Base-by-base conservation (phyloP, 2,888 invertebrate species). In the Apomyelois bistriatella region DNA sequence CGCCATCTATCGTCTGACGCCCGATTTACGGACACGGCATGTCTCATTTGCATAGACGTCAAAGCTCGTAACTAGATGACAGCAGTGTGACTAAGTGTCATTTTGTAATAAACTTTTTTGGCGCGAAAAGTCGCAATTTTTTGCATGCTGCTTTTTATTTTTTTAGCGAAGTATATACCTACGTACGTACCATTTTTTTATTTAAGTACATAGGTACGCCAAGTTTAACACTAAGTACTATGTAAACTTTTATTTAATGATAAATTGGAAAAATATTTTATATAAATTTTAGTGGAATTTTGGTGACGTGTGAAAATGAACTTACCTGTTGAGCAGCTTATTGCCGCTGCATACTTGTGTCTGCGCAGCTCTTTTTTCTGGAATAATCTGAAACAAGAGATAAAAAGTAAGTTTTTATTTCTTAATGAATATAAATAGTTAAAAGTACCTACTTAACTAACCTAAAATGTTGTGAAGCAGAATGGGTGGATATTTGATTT, bases 311-410 rank as follows among this genome's bases (percentile, higher is more conserved):
- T n/a, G n/a, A n/a, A 22, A 22, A 22, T 22, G 2, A 22, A 61
- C 58, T 60, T 72, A 82, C 87, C 81, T 81, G 75, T 74, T 69
- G 82, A 79, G 88, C 88, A 88, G 88, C 87, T 85, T 82, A 88
- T 63, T 72, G 85, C 86, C 87, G 88, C 88, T 87, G 87, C 88
- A 88, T 88, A 71, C 64, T 76, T 61, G 58, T 66, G 58, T 69
- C 57, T 70, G 58, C 67, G 59, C 60, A 58, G 62, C 64, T 58
- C 53, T 59, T 62, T 55, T 53, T 54, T 51, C 7, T 22, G 22
- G 55, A 54, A 52, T 52, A 60, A 68, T 64, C 72, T 72, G 69
- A 37, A 72, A 72, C 66, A 71, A 72, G 6, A 54, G 68, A n/a
- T 55, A 47, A 49, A 28, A 41, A 15, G 1, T 38, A 38, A 6